A percentile compares a stretch with the other conserved stretches of the same genome.
Conservation (phyloP, 1,140 invertebrate genomes). For the Zaprionus africanus region DNA sequence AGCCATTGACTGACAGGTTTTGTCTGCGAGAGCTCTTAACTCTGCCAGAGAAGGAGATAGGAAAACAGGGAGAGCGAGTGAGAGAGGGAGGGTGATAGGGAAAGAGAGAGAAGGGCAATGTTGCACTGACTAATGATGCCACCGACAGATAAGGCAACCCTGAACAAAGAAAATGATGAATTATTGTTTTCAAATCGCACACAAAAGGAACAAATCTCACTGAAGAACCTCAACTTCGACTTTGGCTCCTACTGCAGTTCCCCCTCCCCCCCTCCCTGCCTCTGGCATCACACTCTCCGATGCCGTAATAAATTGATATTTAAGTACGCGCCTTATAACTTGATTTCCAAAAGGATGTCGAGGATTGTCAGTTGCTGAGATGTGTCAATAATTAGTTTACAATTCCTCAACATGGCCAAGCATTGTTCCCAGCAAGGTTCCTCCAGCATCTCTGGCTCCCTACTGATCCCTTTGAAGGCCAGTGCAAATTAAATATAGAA, state of each 20-base stretch:
- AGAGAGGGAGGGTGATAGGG: not conserved
- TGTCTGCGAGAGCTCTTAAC: slow-evolving; percentile 25
- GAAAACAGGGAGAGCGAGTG: not conserved
- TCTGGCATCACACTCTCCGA: not conserved
- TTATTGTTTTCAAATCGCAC: slow-evolving; percentile 62
- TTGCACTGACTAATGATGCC: slow-evolving; percentile 69
- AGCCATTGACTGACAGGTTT: slow-evolving; percentile 56
- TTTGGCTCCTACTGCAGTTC: not conserved
- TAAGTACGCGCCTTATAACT: slow-evolving; percentile 55
- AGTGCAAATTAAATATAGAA: not conserved
- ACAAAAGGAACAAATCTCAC: slow-evolving; percentile 10
- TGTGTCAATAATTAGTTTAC: slow-evolving; percentile 35
- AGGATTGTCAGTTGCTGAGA: slow-evolving; percentile 1
- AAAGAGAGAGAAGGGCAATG: not conserved
- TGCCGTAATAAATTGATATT: slow-evolving; percentile 69
- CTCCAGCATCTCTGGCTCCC: not conserved
- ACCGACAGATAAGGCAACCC: slow-evolving; percentile 32
- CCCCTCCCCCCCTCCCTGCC: not conserved
- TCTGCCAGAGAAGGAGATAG: not conserved
- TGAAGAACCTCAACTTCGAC: not conserved
- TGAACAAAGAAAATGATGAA: slow-evolving; percentile 62
- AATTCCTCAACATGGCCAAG: slow-evolving; percentile 6
- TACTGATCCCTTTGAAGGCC: not conserved
- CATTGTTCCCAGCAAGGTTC: not conserved
- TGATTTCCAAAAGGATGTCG: slow-evolving; percentile 28